phyloP scores from a whole-genome alignment of 2,888 invertebrate species.

The Eristalinus aeneus region DNA sequence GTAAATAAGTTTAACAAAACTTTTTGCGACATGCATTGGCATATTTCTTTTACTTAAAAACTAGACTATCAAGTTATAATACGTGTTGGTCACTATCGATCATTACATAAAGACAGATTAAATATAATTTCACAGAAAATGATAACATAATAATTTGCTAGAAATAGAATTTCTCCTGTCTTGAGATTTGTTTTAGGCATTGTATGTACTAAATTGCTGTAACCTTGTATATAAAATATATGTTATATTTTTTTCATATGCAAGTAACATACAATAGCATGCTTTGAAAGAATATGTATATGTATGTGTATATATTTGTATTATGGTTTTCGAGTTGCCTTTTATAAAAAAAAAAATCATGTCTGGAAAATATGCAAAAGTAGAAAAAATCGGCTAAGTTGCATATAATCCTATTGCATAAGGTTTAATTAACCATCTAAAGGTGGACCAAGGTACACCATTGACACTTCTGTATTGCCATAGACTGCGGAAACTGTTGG shows the following conservation, averaged over 20 bases:
- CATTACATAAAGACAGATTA: neutral
- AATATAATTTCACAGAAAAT: conserved; percentile 7
- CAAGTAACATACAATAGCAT: neutral
- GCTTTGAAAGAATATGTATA: neutral
- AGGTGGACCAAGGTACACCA: conserved; percentile 99
- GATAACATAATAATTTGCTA: conserved; percentile 25
- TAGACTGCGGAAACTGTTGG: conserved; percentile 99
- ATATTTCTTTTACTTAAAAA: conserved; percentile 37
- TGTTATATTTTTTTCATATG: conserved; percentile 20
- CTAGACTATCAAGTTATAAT: conserved; percentile 13
- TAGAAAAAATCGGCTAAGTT: conserved; percentile 42
- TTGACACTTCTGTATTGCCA: conserved; percentile 99
- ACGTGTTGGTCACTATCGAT: neutral
- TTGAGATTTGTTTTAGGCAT: neutral
- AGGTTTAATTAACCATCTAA: conserved; percentile 89
- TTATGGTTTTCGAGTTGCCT: conserved; percentile 1
- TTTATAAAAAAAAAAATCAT: conserved; percentile 45
- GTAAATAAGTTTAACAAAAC: conserved; percentile 17
- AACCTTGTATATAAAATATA: conserved; percentile 66
- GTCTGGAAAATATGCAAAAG: conserved; percentile 41
- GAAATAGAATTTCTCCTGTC: conserved; percentile 28
- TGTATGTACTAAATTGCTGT: conserved; percentile 18
- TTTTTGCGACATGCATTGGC: conserved; percentile 28
- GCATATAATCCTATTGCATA: conserved; percentile 56
- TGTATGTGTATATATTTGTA: neutral